Evolutionary conservation across 2,888 invertebrate species (phyloP).

Genomic region (Coelinius sp.): DNA sequence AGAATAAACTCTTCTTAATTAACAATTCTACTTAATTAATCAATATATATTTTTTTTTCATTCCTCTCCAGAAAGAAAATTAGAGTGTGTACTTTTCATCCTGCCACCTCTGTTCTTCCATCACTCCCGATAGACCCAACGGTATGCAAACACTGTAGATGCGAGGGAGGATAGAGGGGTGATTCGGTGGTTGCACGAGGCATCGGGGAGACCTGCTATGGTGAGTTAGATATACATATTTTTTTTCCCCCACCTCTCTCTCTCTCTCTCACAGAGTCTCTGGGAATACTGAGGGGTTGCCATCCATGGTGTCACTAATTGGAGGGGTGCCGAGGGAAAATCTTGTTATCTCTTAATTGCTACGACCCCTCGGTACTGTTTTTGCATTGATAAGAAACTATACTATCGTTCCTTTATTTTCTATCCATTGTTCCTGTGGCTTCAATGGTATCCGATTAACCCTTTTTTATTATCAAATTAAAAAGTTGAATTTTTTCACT

Average conservation of each 20-base stretch:
- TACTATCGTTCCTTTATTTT: constrained; percentile 47
- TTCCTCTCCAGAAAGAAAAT: constrained; percentile 29
- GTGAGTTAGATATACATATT: constrained; percentile 32
- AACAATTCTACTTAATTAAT: neutral
- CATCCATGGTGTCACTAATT: constrained; percentile 67
- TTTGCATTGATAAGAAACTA: constrained; percentile 69
- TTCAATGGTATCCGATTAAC: constrained; percentile 1
- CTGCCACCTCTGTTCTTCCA: constrained; percentile 55
- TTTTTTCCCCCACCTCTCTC: constrained; percentile 18
- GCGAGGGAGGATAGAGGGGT: constrained; percentile 25
- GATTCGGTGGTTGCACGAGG: constrained; percentile 42
- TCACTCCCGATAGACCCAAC: constrained; percentile 52
- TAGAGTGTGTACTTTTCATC: constrained; percentile 39
- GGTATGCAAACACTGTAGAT: constrained; percentile 57
- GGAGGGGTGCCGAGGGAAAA: constrained; percentile 68
- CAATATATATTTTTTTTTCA: constrained; percentile 13
- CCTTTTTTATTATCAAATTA: neutral
- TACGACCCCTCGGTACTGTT: constrained; percentile 67
- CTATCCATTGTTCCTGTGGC: constrained; percentile 40
- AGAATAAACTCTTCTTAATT: too few species aligned
- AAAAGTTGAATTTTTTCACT: neutral
- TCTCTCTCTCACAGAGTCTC: too few species aligned
- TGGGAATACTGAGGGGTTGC: constrained; percentile 11
- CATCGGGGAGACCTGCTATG: constrained; percentile 27
- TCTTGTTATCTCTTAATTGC: constrained; percentile 72